Conservation (phyloP, 2,888 invertebrate genomes). For the Drosophila cracens region DNA sequence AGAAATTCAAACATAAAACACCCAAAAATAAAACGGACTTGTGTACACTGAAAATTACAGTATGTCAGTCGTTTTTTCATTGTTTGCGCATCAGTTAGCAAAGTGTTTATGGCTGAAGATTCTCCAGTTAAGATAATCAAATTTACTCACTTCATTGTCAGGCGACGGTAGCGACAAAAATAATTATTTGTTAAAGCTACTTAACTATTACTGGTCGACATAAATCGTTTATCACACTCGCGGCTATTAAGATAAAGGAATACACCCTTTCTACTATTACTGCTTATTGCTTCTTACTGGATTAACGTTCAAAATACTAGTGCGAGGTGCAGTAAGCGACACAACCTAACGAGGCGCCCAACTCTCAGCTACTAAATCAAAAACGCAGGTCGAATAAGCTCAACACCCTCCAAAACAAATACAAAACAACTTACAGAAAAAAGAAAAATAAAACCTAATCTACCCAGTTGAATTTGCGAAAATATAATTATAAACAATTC, state of each 20-base stretch:
- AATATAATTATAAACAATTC: background rate
- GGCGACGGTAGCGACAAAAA: constrained; percentile 33
- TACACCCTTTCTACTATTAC: constrained; percentile 1
- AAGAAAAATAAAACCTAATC: constrained; percentile 14
- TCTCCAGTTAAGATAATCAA: constrained; percentile 11
- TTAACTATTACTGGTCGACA: constrained; percentile 13
- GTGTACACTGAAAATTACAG: background rate
- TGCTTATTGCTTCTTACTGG: constrained; percentile 6
- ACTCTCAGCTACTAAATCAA: constrained; percentile 62
- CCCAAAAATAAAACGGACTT: background rate
- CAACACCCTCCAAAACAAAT: constrained; percentile 37
- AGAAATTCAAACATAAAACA: background rate
- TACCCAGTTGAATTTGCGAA: constrained; percentile 10
- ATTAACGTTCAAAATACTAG: constrained; percentile 7
- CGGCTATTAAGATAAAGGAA: constrained; percentile 54
- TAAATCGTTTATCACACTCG: constrained; percentile 66
- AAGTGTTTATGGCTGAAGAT: constrained; percentile 19
- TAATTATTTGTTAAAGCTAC: constrained; percentile 56
- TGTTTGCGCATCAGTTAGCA: constrained; percentile 38
- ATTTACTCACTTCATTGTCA: constrained; percentile 67
- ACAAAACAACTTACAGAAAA: background rate
- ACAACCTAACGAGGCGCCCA: constrained; percentile 49
- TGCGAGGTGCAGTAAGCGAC: constrained; percentile 3
- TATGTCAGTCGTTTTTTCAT: constrained; percentile 19
- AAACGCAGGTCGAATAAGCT: constrained; percentile 46